Percentiles rank a stretch among this genome's conserved stretches.
Conservation (phyloP, 2,797 vertebrate genomes). For the Gephyroberyx darwinii region DNA sequence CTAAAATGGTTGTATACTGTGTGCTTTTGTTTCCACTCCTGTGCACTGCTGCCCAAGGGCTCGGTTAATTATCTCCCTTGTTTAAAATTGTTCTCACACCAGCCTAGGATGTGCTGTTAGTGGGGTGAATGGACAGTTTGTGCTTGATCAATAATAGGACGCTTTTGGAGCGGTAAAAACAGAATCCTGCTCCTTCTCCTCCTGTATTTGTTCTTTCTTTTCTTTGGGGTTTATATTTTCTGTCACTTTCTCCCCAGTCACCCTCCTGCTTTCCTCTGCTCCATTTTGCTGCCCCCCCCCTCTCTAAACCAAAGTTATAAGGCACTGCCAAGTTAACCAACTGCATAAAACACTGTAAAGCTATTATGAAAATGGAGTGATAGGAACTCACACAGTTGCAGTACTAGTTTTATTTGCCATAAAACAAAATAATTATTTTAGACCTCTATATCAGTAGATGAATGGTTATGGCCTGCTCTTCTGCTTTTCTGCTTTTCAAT, state of each 20-base stretch:
- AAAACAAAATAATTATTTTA: no score
- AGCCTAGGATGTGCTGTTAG: conserved; percentile 38
- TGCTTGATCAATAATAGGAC: conserved; percentile 58
- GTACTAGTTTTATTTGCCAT: not conserved
- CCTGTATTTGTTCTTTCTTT: not conserved
- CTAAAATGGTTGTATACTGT: conserved; percentile 50
- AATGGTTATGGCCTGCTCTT: no score
- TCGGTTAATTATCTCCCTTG: conserved; percentile 63
- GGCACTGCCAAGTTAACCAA: not conserved
- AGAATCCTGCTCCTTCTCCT: not conserved
- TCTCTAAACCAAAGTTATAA: conserved; percentile 1
- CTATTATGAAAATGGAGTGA: not conserved
- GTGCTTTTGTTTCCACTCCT: conserved; percentile 56
- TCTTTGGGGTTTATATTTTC: not conserved
- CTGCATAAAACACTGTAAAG: not conserved
- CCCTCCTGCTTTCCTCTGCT: not conserved
- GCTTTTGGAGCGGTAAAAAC: conserved; percentile 20
- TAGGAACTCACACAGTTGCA: not conserved
- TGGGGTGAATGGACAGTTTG: conserved; percentile 43
- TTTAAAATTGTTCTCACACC: conserved; percentile 60
- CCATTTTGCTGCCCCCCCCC: not conserved
- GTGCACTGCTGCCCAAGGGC: conserved; percentile 50
- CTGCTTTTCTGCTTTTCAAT: no score
- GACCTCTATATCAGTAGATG: no score
- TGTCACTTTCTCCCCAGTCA: not conserved